Evolutionary conservation across 2,888 invertebrate species (phyloP), one percentile per base, ranked within the genome.

Genomic region (Oxycera nigricornis): DNA sequence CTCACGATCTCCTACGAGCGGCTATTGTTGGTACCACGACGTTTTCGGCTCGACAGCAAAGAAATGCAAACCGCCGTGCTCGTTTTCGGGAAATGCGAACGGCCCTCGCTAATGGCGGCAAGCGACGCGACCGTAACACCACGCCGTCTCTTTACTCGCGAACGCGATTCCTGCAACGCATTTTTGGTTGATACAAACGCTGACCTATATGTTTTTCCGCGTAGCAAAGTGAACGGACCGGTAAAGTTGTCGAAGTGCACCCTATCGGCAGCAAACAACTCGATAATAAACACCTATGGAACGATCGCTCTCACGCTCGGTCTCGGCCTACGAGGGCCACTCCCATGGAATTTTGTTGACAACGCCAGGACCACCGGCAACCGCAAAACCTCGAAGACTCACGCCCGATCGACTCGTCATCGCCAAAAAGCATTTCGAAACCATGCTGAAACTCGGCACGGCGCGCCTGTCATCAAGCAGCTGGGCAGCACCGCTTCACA

Each of bases 401-500:
- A 20, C 28, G 20, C 62, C 62, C 4, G 65, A 62, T 11, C 39
- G 41, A 20, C 26, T 65, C 17, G 35, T 14, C 2, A 50, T 50
- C 17, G 73, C 65, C 4, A 62, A 65, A 22, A 30, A 52, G 1
- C 74, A 79, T 30, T 76, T 76, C 35, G 80, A 81, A 0, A 81
- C 28, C 83, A n/a, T n/a, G n/a, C n/a, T n/a, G n/a, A n/a, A n/a
- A n/a, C n/a, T n/a, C n/a, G n/a, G n/a, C n/a, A n/a, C n/a, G n/a
- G n/a, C n/a, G n/a, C n/a, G n/a, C n/a, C n/a, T n/a, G n/a, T n/a
- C n/a, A n/a, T n/a, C n/a, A n/a, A n/a, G n/a, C n/a, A n/a, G n/a
- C 77, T 7, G 35, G 35, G 35, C 35, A 35, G 11, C 35, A 11
- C 35, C 35, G 35, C 35, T 35, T 35, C 35, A 35, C 35, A 11